These are phyloP conservation scores for Malachius bipustulatus DNA, from an alignment of 2,888 invertebrate genomes.

Conservation along the genomic window DNA sequence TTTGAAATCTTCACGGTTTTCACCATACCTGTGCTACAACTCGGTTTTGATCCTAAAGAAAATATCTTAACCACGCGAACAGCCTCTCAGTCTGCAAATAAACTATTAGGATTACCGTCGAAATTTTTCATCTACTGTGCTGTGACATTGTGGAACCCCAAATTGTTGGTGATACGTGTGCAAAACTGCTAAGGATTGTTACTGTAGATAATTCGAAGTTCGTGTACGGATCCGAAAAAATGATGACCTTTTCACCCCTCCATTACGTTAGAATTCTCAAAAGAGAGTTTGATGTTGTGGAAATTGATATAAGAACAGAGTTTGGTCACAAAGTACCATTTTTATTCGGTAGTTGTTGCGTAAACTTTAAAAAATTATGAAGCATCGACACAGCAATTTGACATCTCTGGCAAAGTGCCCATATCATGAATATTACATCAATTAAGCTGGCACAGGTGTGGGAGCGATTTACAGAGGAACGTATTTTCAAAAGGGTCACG, in stretches of 20 bases:
- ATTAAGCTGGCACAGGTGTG: slow-evolving; percentile 9
- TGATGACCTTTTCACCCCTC: background rate
- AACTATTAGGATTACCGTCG: background rate
- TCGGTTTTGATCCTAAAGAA: too few species aligned
- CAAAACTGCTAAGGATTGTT: background rate
- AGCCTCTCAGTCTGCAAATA: too few species aligned
- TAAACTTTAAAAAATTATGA: slow-evolving; percentile 11
- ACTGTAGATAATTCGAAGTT: background rate
- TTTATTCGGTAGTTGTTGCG: slow-evolving; percentile 12
- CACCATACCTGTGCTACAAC: too few species aligned
- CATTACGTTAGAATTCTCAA: slow-evolving; percentile 19
- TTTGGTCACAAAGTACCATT: slow-evolving; percentile 14
- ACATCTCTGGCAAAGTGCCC: slow-evolving; percentile 7
- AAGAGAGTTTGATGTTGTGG: slow-evolving; percentile 13
- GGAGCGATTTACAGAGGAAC: slow-evolving; percentile 8
- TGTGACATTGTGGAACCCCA: background rate
- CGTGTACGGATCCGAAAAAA: background rate
- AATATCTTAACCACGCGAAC: too few species aligned
- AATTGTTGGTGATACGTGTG: background rate
- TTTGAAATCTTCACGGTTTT: too few species aligned
- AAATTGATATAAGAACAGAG: slow-evolving; percentile 14
- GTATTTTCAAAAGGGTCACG: slow-evolving; percentile 3
- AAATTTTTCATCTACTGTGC: slow-evolving; percentile 2
- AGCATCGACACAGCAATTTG: background rate
- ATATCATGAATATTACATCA: slow-evolving; percentile 12